Percentiles rank a stretch among this genome's conserved stretches.
Conservation (phyloP, 2,113 vertebrate genomes). For the Microtus pennsylvanicus region DNA sequence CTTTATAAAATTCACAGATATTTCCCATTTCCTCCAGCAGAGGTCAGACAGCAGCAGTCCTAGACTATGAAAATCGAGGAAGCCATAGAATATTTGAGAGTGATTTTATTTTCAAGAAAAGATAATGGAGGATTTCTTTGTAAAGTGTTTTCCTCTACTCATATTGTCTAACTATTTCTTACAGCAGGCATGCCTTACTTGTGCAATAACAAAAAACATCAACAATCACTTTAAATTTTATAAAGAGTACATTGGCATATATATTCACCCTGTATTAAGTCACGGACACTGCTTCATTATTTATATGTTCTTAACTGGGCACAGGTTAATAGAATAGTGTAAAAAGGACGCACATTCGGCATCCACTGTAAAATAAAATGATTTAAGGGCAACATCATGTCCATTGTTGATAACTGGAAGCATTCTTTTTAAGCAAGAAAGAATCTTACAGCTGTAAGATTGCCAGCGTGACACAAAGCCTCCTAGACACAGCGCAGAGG, state of each 20-base stretch:
- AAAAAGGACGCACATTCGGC: background rate
- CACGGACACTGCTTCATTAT: background rate
- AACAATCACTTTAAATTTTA: slow-evolving; percentile 33
- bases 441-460: background rate
- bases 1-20: slow-evolving; percentile 45
- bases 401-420: background rate
- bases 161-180: slow-evolving; percentile 48
- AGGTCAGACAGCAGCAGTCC: slow-evolving; percentile 71
- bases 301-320: slow-evolving; percentile 1
- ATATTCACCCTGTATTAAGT: background rate
- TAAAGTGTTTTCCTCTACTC: background rate
- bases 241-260: background rate
- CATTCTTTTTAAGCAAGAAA: slow-evolving; percentile 1
- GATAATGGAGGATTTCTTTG: background rate
- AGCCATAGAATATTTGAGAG: slow-evolving; percentile 44
- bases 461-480: background rate
- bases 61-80: slow-evolving; percentile 46
- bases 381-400: background rate
- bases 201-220: slow-evolving; percentile 55
- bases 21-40: slow-evolving; percentile 72
- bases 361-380: background rate
- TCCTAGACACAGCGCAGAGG: background rate
- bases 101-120: slow-evolving; percentile 57
- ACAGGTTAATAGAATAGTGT: slow-evolving; percentile 16
- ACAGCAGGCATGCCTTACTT: slow-evolving; percentile 18